Evolutionary conservation across 1,140 invertebrate species (phyloP).

Genomic region (Ceratosolen fusciceps): DNA sequence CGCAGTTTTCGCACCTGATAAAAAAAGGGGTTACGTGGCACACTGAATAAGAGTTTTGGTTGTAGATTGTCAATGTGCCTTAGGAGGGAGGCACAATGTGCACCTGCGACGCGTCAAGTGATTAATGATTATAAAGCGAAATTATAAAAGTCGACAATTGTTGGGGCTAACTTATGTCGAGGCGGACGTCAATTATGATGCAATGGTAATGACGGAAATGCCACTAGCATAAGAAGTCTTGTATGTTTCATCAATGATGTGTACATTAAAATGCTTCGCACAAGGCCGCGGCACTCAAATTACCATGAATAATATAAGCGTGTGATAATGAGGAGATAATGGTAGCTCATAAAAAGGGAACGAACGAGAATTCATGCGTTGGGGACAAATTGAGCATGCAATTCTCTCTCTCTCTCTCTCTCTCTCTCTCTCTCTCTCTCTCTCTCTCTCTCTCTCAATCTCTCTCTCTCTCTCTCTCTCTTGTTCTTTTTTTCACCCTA

Average conservation of each 20-base stretch:
- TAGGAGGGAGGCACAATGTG: too few relatives aligned
- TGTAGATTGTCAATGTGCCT: too few relatives aligned
- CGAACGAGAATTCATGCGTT: constrained; percentile 27
- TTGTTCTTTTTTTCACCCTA: too few relatives aligned
- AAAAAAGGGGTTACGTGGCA: too few relatives aligned
- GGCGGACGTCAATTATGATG: neutral
- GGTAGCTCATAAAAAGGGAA: constrained; percentile 41
- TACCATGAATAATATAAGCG: constrained; percentile 41
- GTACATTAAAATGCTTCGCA: constrained; percentile 5
- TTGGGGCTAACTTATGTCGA: constrained; percentile 9
- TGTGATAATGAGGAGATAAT: constrained; percentile 46
- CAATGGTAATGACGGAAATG: constrained; percentile 12
- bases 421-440: too few relatives aligned
- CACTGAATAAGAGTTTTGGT: too few relatives aligned
- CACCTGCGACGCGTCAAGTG: constrained; percentile 2
- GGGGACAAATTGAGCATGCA: constrained; percentile 4
- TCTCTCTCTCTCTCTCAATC: too few relatives aligned
- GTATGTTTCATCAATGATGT: neutral
- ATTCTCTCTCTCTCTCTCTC: too few relatives aligned
- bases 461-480: too few relatives aligned
- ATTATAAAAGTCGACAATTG: constrained; percentile 40
- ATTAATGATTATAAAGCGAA: constrained; percentile 35
- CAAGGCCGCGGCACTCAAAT: constrained; percentile 3
- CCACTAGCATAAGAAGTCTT: neutral
- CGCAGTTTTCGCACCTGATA: too few relatives aligned